These are phyloP conservation scores for Hydrozoanthus gracilis DNA, from an alignment of 92 coral and sea anemone species.

Conservation along the genomic window DNA sequence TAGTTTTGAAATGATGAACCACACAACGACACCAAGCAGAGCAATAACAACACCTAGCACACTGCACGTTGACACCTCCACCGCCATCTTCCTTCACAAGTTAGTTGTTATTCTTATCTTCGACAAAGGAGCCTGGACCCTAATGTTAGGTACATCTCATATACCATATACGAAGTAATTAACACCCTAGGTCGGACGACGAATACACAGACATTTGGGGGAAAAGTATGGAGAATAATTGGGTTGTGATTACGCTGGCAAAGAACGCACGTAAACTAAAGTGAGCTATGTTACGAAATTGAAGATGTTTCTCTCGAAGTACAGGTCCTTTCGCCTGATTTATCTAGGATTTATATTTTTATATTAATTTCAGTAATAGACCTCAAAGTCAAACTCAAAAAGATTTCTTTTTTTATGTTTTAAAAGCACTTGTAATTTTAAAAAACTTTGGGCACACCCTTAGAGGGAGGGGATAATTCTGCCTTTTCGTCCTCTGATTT, in stretches of 20 bases:
- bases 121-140: not conserved
- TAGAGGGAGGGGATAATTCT: too few relatives aligned
- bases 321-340: too few relatives aligned
- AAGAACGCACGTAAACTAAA: slow-evolving; percentile 58
- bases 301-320: not conserved
- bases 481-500: too few relatives aligned
- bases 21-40: slow-evolving; percentile 46
- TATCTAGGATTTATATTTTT: too few relatives aligned
- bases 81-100: slow-evolving; percentile 1
- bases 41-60: not conserved
- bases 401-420: too few relatives aligned
- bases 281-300: slow-evolving; percentile 24
- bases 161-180: not conserved
- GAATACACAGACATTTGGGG: not conserved
- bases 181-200: not conserved
- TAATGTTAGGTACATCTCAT: not conserved
- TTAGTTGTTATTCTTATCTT: not conserved
- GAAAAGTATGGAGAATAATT: slow-evolving; percentile 13
- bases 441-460: too few relatives aligned
- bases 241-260: slow-evolving; percentile 55
- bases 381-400: too few relatives aligned
- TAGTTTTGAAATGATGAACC: slow-evolving; percentile 70
- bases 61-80: not conserved
- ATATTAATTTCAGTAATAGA: too few relatives aligned
- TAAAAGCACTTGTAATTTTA: too few relatives aligned